Base-by-base conservation (phyloP, 2,797 vertebrate genomes). In the Bucorvus abyssinicus region DNA sequence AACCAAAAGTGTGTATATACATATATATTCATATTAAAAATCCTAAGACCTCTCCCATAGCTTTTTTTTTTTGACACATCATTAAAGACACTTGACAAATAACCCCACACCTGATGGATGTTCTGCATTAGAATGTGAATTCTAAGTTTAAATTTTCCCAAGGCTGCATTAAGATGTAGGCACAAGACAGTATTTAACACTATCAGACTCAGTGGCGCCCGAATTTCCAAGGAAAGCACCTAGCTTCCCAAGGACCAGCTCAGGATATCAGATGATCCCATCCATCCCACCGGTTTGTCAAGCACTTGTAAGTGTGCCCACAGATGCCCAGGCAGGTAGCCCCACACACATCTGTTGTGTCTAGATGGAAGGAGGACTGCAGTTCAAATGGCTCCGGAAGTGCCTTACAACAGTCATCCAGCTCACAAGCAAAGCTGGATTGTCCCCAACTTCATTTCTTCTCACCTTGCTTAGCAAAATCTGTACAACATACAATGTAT, bases 11-110 rank as follows among this genome's bases (percentile, higher is more conserved):
- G 38, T 40, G 16, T 6, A 14, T 27, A 14, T 5, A 14, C 24
- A 14, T 5, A 3, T 29, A 40, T 36, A 67, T 88, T 63, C 44
- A 23, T 7, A 4, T 56, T 65, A 73, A 82, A 92, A 94, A 64
- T 70, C 24, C 23, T 61, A 69, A 53, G 27, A 30, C 6, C 5
- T 80, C 57, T 84, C 23, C 23, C 9, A 34, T 9, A 70, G 27
- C 19, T 67, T 16, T 45, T 13, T 38, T 67, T 68, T 42, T 42
- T 63, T 26, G 2, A 84, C 10, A 68, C 20, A 59, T n/a, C 69
- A 73, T 74, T 83, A 74, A 83, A 83, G 81, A 45, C 21, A 68
- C 26, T 36, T 84, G 77, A 90, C 45, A 95, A 93, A 73, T 55
- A 87, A 63, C 10, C 26, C 20, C 70, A 55, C 11, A 32, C 7